Evolutionary conservation across 2,113 vertebrate species (phyloP).

Genomic region (Pungitius pungitius): DNA sequence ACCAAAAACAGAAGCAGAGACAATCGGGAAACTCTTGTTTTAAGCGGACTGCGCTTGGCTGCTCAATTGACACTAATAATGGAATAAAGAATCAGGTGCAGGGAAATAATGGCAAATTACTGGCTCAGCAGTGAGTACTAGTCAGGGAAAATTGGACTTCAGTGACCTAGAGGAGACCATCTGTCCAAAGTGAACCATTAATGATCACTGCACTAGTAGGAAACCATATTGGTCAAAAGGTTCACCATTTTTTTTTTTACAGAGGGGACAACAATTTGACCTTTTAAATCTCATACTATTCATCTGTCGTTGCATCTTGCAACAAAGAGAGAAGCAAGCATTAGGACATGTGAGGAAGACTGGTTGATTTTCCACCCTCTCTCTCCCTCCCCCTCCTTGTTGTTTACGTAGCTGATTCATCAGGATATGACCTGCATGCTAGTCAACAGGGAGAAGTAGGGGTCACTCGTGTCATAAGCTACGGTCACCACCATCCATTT

Average conservation of each 20-base stretch:
- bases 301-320: slow-evolving; percentile 68
- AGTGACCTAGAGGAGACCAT: slow-evolving; percentile 25
- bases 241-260: slow-evolving; percentile 3
- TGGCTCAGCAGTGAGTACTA: slow-evolving; percentile 33
- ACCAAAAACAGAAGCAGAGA: slow-evolving; percentile 31
- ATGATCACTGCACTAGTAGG: slow-evolving; percentile 25
- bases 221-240: slow-evolving; percentile 27
- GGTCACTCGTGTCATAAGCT: slow-evolving; percentile 49
- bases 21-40: slow-evolving; percentile 43
- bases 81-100: slow-evolving; percentile 55
- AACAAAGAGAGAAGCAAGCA: slow-evolving; percentile 41
- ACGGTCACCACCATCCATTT: slow-evolving; percentile 44
- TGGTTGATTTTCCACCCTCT: slow-evolving; percentile 36
- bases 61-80: slow-evolving; percentile 58
- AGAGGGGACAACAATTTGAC: slow-evolving; percentile 40
- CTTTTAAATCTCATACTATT: slow-evolving; percentile 65
- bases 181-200: no score
- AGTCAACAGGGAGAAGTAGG: slow-evolving; percentile 43
- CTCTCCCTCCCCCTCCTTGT: slow-evolving; percentile 20
- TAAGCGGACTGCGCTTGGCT: slow-evolving; percentile 44
- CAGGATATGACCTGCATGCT: slow-evolving; percentile 57
- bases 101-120: slow-evolving; percentile 42
- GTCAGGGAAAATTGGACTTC: slow-evolving; percentile 37
- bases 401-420: slow-evolving; percentile 60
- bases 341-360: slow-evolving; percentile 25